Evolutionary conservation across 2,888 invertebrate species (phyloP).

Genomic region (Proisotoma minuta): DNA sequence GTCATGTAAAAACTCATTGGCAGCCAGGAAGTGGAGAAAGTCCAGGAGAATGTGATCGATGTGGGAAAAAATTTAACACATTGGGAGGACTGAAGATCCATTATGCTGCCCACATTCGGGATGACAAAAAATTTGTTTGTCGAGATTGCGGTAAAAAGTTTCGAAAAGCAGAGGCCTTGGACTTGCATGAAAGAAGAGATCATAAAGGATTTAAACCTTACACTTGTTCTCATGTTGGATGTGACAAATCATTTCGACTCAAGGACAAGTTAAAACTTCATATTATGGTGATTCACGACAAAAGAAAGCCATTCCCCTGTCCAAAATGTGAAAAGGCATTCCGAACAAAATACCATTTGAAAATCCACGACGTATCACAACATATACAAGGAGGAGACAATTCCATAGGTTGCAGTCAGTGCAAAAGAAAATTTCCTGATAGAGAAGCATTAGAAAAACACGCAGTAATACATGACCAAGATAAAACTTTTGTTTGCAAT

Average conservation of each 20-base stretch:
- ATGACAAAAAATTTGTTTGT: slow-evolving; percentile 31
- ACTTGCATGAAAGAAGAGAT: slow-evolving; percentile 27
- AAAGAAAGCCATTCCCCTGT: slow-evolving; percentile 30
- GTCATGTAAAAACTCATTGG: slow-evolving; percentile 14
- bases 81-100: slow-evolving; percentile 26
- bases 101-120: slow-evolving; percentile 29
- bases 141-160: slow-evolving; percentile 31
- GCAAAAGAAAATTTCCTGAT: slow-evolving; percentile 30
- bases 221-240: slow-evolving; percentile 21
- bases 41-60: slow-evolving; percentile 23
- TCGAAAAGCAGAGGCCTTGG: slow-evolving; percentile 22
- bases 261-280: slow-evolving; percentile 33
- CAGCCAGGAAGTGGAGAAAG: not conserved
- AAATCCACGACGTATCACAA: slow-evolving; percentile 31
- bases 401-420: slow-evolving; percentile 30
- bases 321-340: slow-evolving; percentile 35
- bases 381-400: slow-evolving; percentile 28
- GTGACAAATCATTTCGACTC: slow-evolving; percentile 27
- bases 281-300: slow-evolving; percentile 33
- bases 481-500: slow-evolving; percentile 27
- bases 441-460: slow-evolving; percentile 29
- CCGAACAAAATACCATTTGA: slow-evolving; percentile 34
- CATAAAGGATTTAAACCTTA: slow-evolving; percentile 31
- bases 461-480: slow-evolving; percentile 25
- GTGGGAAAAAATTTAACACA: slow-evolving; percentile 27